phyloP scores from a whole-genome alignment of 2,797 vertebrate species.

The Gymnocypris eckloni region DNA sequence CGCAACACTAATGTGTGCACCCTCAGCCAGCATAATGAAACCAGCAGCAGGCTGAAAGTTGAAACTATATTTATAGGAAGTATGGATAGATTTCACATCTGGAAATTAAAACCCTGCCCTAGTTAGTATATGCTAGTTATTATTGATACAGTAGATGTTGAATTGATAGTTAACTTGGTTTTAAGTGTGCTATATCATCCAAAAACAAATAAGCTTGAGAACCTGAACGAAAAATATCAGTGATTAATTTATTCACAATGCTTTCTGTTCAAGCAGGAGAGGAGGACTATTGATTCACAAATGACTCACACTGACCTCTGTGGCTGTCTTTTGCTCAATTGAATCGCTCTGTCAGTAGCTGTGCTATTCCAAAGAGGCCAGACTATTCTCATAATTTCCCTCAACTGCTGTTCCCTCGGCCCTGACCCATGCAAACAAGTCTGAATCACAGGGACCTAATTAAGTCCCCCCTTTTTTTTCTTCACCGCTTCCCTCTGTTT shows the following conservation, averaged over 20 bases:
- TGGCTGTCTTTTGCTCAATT: conserved; percentile 38
- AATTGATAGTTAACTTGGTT: neutral
- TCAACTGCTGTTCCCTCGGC: conserved; percentile 56
- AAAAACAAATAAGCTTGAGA: neutral
- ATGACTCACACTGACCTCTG: conserved; percentile 27
- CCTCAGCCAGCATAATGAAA: conserved; percentile 31
- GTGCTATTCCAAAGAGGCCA: conserved; percentile 36
- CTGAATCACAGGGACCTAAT: conserved; percentile 63
- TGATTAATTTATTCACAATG: neutral
- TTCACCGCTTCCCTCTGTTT: conserved; percentile 41
- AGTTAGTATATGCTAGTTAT: conserved; percentile 7
- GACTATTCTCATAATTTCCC: conserved; percentile 56
- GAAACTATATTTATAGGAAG: conserved; percentile 23
- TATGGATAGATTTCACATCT: conserved; percentile 37
- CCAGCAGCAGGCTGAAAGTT: conserved; percentile 28
- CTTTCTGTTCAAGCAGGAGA: neutral
- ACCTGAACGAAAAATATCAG: neutral
- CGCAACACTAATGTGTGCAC: conserved; percentile 39
- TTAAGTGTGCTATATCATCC: neutral
- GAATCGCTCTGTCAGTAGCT: conserved; percentile 35
- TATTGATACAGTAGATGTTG: neutral
- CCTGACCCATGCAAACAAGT: conserved; percentile 57
- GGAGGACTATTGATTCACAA: conserved; percentile 2
- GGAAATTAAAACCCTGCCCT: conserved; percentile 42
- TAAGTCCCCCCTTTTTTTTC: conserved; percentile 39